Conservation (phyloP, 2,888 invertebrate species). For the Patella pellucida region DNA sequence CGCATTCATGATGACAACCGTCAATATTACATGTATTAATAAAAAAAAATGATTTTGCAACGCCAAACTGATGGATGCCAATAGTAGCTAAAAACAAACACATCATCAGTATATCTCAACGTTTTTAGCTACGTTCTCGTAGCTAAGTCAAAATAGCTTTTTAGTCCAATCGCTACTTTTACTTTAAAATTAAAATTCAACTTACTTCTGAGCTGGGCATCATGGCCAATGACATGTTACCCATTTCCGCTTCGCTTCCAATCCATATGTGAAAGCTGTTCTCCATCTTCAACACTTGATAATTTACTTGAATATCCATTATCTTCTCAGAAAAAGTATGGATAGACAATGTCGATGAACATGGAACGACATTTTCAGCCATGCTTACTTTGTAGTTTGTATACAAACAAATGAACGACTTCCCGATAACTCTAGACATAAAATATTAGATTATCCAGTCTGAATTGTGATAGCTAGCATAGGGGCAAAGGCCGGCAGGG, state of each 20-base stretch:
- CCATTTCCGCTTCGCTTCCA: conserved; percentile 48
- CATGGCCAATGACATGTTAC: conserved; percentile 59
- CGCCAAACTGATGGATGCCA: too few species aligned
- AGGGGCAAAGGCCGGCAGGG: conserved; percentile 22
- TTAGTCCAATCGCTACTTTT: conserved; percentile 37
- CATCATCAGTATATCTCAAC: too few species aligned
- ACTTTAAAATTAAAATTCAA: conserved; percentile 24
- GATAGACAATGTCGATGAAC: conserved; percentile 16
- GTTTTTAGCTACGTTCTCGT: too few species aligned
- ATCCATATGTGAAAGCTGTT: conserved; percentile 59
- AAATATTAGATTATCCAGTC: conserved; percentile 23
- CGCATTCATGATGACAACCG: too few species aligned
- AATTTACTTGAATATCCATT: conserved; percentile 44
- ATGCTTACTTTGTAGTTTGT: conserved; percentile 7
- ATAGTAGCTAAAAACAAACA: too few species aligned
- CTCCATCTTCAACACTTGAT: conserved; percentile 53
- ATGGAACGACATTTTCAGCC: background rate
- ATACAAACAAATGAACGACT: conserved; percentile 2
- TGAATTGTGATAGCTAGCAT: conserved; percentile 21
- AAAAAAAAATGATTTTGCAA: too few species aligned
- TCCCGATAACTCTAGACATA: conserved; percentile 10
- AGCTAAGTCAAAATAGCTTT: background rate
- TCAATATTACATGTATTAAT: too few species aligned
- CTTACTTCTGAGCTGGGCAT: conserved; percentile 28
- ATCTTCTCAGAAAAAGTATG: conserved; percentile 51